Base-by-base conservation (phyloP, 2,888 invertebrate genomes). In the Rapana venosa region DNA sequence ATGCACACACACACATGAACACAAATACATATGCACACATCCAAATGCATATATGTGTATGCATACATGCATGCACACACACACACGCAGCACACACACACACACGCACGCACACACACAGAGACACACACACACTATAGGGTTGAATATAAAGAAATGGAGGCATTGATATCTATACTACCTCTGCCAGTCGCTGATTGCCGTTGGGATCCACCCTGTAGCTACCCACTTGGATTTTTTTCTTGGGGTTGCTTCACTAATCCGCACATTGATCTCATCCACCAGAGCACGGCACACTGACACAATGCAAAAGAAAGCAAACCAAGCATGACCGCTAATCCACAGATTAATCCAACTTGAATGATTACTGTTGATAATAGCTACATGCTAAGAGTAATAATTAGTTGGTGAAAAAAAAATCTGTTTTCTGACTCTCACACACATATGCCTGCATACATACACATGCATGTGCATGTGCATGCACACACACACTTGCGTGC, bases 281-380 rank as follows among this genome's bases (percentile, higher is more conserved):
- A 79, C 79, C 35, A 79, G 79, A 20, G 79, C 79, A 22, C 79
- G 79, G 35, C 79, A 79, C 79, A 79, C 79, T 79, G 35, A 26
- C 79, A 79, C 15, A 35, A 79, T 35, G 79, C 79, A 79, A 79
- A 8, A 35, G 32, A 35, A 79, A 32, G 32, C 15, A 32, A 79
- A 17, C 17, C 30, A 30, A 66, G 26, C 47, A 66, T 22, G 66
- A 66, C 20, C 66, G 26, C 20, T 66, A 66, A 26, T 66, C 66
- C 74, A 11, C 74, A n/a, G n/a, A 74, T 22, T 74, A 11, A 2
- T 74, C 74, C 47, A 47, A 5, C 47, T 47, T 47, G 47, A 47
- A 47, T 47, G 2, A 47, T 47, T 47, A 47, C 47, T 47, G 2
- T 8, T 47, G 47, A 47, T 47, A 47, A 47, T 47, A 47, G 4